phyloP scores from a whole-genome alignment of 35 echinoderm and acorn worm species.

The Ophioderma brevispina region DNA sequence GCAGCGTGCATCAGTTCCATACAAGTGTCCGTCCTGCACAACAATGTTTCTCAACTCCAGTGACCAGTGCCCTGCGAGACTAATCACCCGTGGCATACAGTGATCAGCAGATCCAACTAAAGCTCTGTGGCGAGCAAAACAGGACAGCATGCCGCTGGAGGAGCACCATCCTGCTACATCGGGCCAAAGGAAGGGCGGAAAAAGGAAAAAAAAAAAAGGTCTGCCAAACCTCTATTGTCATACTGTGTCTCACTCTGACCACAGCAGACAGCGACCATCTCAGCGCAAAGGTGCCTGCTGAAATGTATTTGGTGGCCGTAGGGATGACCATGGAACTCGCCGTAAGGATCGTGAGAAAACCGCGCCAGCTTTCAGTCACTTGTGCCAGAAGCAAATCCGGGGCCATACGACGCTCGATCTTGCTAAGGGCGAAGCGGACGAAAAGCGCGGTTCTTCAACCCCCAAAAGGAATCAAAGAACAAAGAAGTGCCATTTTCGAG shows the following conservation, averaged over 20 bases:
- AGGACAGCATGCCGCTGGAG: conserved; percentile 32
- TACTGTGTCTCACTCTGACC: background rate
- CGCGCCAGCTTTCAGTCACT: conserved; percentile 28
- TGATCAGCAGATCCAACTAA: conserved; percentile 32
- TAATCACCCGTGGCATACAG: conserved; percentile 24
- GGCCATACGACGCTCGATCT: conserved; percentile 14
- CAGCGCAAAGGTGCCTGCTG: background rate
- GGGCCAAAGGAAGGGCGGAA: conserved; percentile 31
- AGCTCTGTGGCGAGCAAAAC: conserved; percentile 21
- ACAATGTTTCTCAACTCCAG: conserved; percentile 15
- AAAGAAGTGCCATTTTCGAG: background rate
- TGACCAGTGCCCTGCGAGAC: conserved; percentile 26
- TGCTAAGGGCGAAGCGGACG: conserved; percentile 5
- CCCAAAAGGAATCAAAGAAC: background rate
- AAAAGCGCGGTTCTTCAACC: background rate
- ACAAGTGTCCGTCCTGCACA: conserved; percentile 22
- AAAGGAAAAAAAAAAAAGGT: too few relatives aligned
- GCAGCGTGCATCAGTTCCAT: conserved; percentile 3
- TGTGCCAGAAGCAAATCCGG: conserved; percentile 18
- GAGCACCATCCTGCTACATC: conserved; percentile 33
- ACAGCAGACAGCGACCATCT: conserved; percentile 20
- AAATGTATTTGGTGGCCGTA: conserved; percentile 1
- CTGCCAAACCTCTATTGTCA: conserved; percentile 14
- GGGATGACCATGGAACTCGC: conserved; percentile 18
- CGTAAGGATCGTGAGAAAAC: background rate